Evolutionary conservation across 2,113 vertebrate species (phyloP), one percentile per base, ranked within the genome.

Genomic region (Tenrec ecaudatus): DNA sequence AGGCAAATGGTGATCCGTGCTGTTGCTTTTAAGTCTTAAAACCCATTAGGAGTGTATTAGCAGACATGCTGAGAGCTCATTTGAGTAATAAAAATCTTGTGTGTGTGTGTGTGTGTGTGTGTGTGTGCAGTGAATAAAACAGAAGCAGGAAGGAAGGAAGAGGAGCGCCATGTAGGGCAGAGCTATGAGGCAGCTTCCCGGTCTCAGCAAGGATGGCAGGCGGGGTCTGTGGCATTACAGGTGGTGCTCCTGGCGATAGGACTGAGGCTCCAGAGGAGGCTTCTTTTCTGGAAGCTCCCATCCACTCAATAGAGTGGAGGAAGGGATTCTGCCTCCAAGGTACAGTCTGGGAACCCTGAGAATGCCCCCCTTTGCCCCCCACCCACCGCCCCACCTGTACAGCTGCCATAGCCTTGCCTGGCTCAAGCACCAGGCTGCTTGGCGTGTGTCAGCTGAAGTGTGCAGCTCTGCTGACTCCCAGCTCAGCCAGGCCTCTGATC

Each of bases 31-130:
- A 97, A 98, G 97, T 95, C 98, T 97, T 98, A 96, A 98, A 98
- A 98, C 97, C 98, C 98, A 98, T 98, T 98, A 98, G 97, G 89
- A 97, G 96, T 96, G 96, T 98, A 98, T 98, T 98, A 98, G 98
- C 95, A 98, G 97, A 94, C 94, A 94, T 97, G 97, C 98, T 97
- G 97, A 96, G 97, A 98, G 98, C 97, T 98, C 97, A 95, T 97
- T 97, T 97, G 97, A 97, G 97, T 97, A 97, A 98, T 98, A 98
- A 98, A 98, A 97, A 97, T 97, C 96, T 97, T 97, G 97, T 97
- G 20, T 86, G 60, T 62, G 60, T 62, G 60, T 62, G 60, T 62
- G 60, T 62, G 60, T 62, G 60, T 62, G 20, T 62, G 36, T 80
- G 79, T 88, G 31, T 91, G 96, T 96, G 88, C 38, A 92, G 83